Conservation (phyloP, 2,113 vertebrate genomes). For the Oncorhynchus tshawytscha region DNA sequence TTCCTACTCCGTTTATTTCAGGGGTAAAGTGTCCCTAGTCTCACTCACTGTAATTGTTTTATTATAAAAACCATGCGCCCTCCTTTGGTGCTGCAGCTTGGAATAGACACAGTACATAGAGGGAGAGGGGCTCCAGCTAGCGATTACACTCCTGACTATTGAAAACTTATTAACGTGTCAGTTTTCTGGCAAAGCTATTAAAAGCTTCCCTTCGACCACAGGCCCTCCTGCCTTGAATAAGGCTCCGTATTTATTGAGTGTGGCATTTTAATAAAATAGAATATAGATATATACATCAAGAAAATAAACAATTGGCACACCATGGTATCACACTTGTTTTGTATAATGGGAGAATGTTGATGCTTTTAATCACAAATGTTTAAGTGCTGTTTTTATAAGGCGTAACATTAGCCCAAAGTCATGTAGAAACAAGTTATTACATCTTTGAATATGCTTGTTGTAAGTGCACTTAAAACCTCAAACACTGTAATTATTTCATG, state of each 20-base stretch:
- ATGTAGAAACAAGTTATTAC: neutral
- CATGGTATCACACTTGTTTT: conserved; percentile 10
- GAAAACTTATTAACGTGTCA: conserved; percentile 53
- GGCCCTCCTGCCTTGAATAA: conserved; percentile 82
- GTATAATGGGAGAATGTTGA: neutral
- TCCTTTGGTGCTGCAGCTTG: conserved; percentile 2
- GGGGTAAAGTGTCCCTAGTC: conserved; percentile 30
- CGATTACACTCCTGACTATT: conserved; percentile 20
- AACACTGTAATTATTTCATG: neutral
- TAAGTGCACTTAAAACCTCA: neutral
- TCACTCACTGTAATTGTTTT: conserved; percentile 46
- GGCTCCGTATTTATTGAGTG: conserved; percentile 79
- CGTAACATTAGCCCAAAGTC: neutral
- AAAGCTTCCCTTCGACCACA: conserved; percentile 58
- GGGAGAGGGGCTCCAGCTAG: conserved; percentile 11
- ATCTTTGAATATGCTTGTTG: neutral
- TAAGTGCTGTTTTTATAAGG: conserved; percentile 5
- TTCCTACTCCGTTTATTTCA: conserved; percentile 46
- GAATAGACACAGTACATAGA: conserved; percentile 15
- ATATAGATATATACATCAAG: neutral
- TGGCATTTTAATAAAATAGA: conserved; percentile 81
- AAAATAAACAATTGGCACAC: neutral
- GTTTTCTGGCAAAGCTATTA: conserved; percentile 49
- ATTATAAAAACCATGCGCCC: conserved; percentile 52
- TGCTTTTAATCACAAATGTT: neutral